These are phyloP conservation scores for Galago senegalensis DNA, from an alignment of 2,797 vertebrate species.

Conservation along the genomic window DNA sequence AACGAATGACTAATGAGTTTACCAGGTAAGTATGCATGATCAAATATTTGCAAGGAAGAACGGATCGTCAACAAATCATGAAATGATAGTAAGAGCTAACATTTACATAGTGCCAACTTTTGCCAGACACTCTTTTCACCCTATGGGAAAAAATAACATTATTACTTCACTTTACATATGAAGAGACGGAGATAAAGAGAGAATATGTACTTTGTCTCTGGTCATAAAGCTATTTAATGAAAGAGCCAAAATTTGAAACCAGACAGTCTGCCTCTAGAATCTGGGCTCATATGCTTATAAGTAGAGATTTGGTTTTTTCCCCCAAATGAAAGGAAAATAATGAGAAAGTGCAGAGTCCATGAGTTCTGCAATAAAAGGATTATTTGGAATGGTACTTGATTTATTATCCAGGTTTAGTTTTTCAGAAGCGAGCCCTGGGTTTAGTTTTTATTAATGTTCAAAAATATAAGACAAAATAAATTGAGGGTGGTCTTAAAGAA, in stretches of 20 bases:
- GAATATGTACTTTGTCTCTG: neutral
- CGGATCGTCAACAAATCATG: neutral
- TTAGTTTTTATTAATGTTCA: constrained; percentile 31
- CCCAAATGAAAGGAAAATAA: constrained; percentile 9
- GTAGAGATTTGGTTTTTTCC: neutral
- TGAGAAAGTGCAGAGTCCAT: neutral
- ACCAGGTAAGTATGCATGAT: neutral
- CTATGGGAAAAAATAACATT: neutral
- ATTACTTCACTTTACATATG: constrained; percentile 9
- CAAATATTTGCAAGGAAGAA: neutral
- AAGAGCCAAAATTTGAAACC: neutral
- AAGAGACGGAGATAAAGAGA: constrained; percentile 36
- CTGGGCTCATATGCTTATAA: neutral
- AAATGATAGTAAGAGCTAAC: neutral
- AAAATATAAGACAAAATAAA: constrained; percentile 61
- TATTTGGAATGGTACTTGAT: neutral
- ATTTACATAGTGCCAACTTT: neutral
- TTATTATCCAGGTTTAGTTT: neutral
- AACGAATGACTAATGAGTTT: neutral
- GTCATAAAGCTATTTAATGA: constrained; percentile 4
- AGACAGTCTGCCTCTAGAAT: neutral
- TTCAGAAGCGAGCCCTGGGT: constrained; percentile 47
- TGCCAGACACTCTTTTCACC: neutral
- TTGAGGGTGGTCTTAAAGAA: constrained; percentile 5
- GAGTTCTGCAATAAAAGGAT: constrained; percentile 13